These are phyloP conservation scores for Mnemiopsis leidyi DNA, from an alignment of 37 sponge, comb jelly and placozoan genomes.

Conservation along the genomic window DNA sequence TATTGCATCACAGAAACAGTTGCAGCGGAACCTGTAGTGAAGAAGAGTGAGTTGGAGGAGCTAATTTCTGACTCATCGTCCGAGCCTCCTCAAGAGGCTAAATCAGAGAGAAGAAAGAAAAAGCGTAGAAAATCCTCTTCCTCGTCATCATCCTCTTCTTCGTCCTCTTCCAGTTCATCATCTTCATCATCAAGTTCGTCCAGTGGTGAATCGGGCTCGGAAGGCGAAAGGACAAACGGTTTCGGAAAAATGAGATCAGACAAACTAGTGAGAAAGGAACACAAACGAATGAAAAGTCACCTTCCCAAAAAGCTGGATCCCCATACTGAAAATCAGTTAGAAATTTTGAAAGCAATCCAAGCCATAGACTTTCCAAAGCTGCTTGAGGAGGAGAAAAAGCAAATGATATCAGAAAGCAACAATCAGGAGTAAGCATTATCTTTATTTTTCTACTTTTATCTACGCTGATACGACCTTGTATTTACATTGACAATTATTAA, in stretches of 20 bases:
- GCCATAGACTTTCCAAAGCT: conserved; percentile 32
- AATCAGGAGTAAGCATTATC: background rate
- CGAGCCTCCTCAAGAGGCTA: conserved; percentile 1
- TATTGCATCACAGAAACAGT: conserved; percentile 5
- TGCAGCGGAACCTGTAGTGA: background rate
- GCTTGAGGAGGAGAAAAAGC: conserved; percentile 10
- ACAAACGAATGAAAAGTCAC: background rate
- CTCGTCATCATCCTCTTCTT: conserved; percentile 4
- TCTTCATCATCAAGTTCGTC: conserved; percentile 36
- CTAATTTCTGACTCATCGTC: conserved; percentile 30
- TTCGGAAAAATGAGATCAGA: conserved; percentile 48
- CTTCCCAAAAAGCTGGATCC: background rate
- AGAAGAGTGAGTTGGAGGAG: conserved; percentile 21
- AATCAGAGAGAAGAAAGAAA: background rate
- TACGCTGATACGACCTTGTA: no score
- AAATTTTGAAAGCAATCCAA: conserved; percentile 33
- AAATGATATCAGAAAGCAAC: background rate
- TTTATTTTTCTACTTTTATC: background rate
- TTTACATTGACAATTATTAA: no score
- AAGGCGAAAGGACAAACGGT: conserved; percentile 5
- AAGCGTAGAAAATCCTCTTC: background rate
- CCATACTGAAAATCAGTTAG: conserved; percentile 4
- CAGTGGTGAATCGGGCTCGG: background rate
- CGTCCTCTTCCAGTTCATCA: background rate
- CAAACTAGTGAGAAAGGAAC: background rate